Percentiles rank a stretch among this genome's conserved stretches.
Evolutionary conservation across 2,888 invertebrate species (phyloP).

Genomic region (Synanthedon myopaeformis): DNA sequence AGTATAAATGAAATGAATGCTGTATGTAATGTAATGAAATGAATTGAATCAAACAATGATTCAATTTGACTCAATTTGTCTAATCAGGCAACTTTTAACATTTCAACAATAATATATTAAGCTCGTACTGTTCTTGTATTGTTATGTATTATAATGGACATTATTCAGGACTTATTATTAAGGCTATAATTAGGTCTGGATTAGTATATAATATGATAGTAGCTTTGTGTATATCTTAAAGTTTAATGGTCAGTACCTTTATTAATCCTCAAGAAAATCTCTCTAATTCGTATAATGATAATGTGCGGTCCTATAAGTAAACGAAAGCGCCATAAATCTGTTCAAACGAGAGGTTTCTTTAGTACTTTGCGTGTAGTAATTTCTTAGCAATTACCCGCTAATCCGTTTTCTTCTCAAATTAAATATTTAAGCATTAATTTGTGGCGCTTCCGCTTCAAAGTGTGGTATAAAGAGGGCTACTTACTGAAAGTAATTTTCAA

Average conservation of each 20-base stretch:
- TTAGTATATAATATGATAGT: constrained; percentile 64
- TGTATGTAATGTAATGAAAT: too few species aligned
- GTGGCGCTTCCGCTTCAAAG: constrained; percentile 50
- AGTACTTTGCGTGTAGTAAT: constrained; percentile 26
- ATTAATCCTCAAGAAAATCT: constrained; percentile 55
- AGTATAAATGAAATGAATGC: too few species aligned
- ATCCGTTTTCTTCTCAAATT: constrained; percentile 57
- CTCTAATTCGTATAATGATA: constrained; percentile 54
- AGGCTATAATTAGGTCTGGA: constrained; percentile 25
- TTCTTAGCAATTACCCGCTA: constrained; percentile 41
- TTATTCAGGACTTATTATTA: constrained; percentile 57
- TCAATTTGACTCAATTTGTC: too few species aligned
- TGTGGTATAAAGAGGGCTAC: constrained; percentile 47
- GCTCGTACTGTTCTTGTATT: not conserved
- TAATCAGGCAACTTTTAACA: too few species aligned
- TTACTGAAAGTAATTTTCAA: constrained; percentile 54
- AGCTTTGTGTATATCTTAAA: constrained; percentile 39
- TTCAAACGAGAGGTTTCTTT: constrained; percentile 10
- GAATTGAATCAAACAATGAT: too few species aligned
- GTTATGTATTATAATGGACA: not conserved
- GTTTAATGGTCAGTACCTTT: constrained; percentile 45
- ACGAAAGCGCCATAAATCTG: not conserved
- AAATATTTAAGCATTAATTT: constrained; percentile 61
- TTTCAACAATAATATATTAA: too few species aligned
- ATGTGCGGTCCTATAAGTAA: constrained; percentile 20